phyloP scores from a whole-genome alignment of 2,113 vertebrate species.

The Excalfactoria chinensis region DNA sequence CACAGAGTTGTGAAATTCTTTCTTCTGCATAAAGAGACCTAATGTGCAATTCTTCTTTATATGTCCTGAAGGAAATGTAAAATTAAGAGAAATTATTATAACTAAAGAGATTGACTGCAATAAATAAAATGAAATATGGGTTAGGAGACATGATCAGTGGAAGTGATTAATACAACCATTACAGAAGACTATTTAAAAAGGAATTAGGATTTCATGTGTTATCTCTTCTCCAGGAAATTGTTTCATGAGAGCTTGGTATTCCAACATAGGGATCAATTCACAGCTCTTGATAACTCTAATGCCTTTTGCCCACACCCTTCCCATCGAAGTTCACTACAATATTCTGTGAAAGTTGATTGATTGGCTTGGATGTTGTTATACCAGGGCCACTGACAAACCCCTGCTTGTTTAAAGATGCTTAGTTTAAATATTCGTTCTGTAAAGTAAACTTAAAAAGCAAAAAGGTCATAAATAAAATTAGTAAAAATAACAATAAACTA shows the following conservation, averaged over 20 bases:
- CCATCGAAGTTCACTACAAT: not conserved
- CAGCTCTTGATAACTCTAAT: not conserved
- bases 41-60: not conserved
- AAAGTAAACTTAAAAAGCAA: not conserved
- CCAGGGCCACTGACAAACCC: not conserved
- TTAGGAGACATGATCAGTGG: not conserved
- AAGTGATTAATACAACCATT: not conserved
- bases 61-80: not conserved
- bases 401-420: not conserved
- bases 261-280: not conserved
- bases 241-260: not conserved
- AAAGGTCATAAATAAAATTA: not conserved
- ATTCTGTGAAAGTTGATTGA: not conserved
- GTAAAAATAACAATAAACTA: not conserved
- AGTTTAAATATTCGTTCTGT: not conserved
- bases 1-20: not conserved
- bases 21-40: not conserved
- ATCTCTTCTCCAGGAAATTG: not conserved
- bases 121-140: not conserved
- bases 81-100: not conserved
- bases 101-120: not conserved
- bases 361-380: not conserved
- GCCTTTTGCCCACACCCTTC: not conserved
- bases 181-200: not conserved
- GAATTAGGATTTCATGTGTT: not conserved